phyloP scores from a whole-genome alignment of 2,888 invertebrate species.

The Euplagia quadripunctaria region DNA sequence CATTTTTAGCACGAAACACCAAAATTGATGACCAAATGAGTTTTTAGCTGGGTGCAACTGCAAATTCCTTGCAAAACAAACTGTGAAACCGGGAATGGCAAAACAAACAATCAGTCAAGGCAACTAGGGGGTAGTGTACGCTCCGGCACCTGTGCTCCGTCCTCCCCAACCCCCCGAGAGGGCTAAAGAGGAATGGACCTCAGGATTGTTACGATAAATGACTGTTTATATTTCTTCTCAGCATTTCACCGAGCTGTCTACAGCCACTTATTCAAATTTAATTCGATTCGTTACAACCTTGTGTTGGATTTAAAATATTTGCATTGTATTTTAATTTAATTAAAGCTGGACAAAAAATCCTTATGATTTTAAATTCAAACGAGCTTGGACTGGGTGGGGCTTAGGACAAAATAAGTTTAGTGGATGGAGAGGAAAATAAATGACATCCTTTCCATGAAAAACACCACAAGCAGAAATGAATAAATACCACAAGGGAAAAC shows the following conservation, averaged over 20 bases:
- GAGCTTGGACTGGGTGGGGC: conserved; percentile 36
- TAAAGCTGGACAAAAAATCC: conserved; percentile 44
- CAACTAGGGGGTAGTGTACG: conserved; percentile 50
- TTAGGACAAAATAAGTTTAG: conserved; percentile 34
- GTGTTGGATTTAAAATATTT: conserved; percentile 49
- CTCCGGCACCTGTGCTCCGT: conserved; percentile 72
- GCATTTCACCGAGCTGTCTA: conserved; percentile 63
- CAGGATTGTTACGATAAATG: conserved; percentile 77
- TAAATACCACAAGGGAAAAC: no score
- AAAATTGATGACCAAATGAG: conserved; percentile 50
- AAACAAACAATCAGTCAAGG: conserved; percentile 81
- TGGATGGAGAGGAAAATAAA: conserved; percentile 19
- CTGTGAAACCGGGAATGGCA: conserved; percentile 60
- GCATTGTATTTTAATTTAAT: conserved; percentile 55
- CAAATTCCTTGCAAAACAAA: conserved; percentile 70
- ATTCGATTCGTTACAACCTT: conserved; percentile 60
- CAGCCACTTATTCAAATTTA: conserved; percentile 76
- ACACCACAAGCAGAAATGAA: neutral
- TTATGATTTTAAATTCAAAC: conserved; percentile 51
- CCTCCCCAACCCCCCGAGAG: conserved; percentile 47
- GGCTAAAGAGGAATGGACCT: conserved; percentile 65
- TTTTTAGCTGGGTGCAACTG: conserved; percentile 64
- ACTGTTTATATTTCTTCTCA: conserved; percentile 80
- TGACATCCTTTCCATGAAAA: neutral
- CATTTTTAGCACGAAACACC: conserved; percentile 41